These are phyloP conservation scores for Dicentrarchus labrax DNA, from an alignment of 2,113 vertebrate species.

Conservation along the genomic window DNA sequence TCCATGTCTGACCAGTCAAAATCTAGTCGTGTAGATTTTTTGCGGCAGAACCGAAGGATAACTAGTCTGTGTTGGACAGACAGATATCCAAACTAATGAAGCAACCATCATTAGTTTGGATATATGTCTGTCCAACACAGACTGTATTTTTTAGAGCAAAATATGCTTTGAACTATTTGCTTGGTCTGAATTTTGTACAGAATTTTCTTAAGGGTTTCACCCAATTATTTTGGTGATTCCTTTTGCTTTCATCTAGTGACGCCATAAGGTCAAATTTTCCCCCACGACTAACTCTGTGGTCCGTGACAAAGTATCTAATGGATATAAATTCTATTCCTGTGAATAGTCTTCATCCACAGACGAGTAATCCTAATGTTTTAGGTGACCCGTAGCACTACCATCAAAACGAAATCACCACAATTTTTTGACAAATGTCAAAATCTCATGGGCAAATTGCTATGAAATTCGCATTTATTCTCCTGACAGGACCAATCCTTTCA, in stretches of 20 bases:
- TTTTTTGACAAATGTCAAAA: conserved; percentile 21
- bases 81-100: too few relatives aligned
- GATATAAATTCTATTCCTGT: background rate
- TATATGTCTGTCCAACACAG: background rate
- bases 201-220: background rate
- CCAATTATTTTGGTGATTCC: background rate
- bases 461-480: background rate
- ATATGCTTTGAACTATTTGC: background rate
- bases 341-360: conserved; percentile 18
- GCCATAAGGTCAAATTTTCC: background rate
- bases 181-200: background rate
- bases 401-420: conserved; percentile 25
- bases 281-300: background rate
- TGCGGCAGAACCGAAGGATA: background rate
- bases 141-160: background rate
- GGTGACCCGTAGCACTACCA: conserved; percentile 22
- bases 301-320: background rate
- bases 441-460: background rate
- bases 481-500: background rate
- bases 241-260: background rate
- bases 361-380: conserved; percentile 6
- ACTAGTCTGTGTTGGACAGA: background rate
- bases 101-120: background rate
- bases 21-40: background rate
- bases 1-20: background rate